A percentile compares a stretch with the other conserved stretches of the same genome.
phyloP scores from a whole-genome alignment of 2,113 vertebrate genomes.

The Sula dactylatra region DNA sequence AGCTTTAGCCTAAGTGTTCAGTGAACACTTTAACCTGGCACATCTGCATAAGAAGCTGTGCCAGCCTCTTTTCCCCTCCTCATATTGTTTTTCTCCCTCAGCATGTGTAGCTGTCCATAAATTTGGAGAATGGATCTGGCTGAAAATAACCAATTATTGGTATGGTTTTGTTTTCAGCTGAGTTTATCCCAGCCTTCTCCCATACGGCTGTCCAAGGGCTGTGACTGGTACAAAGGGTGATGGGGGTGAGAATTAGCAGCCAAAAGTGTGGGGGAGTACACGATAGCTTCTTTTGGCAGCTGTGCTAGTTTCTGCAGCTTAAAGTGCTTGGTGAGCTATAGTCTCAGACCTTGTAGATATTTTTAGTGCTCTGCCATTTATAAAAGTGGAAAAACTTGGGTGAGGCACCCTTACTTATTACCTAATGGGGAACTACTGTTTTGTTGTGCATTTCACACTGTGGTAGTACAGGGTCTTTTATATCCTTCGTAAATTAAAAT shows the following conservation, averaged over 20 bases:
- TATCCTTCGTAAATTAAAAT: not conserved
- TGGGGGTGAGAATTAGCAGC: not conserved
- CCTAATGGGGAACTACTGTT: not conserved
- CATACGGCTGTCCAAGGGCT: not conserved
- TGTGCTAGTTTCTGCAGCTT: constrained; percentile 8
- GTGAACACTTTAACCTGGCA: not conserved
- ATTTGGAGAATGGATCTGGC: not conserved
- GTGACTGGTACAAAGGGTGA: not conserved
- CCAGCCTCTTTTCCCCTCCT: not conserved
- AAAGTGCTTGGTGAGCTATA: not conserved
- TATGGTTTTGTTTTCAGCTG: not conserved
- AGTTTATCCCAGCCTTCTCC: not conserved
- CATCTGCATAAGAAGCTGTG: not conserved
- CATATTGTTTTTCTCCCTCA: not conserved
- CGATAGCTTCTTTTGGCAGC: not conserved
- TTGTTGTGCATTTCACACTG: not conserved
- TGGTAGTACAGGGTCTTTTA: not conserved
- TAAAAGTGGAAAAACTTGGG: not conserved
- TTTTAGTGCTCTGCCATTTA: constrained; percentile 33
- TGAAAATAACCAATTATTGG: not conserved
- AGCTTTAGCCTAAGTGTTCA: not conserved
- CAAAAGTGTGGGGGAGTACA: not conserved
- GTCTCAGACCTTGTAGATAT: not conserved
- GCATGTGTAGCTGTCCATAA: not conserved
- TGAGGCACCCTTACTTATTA: not conserved